These are phyloP conservation scores for Catamblyrhynchus diadema DNA, from an alignment of 2,797 vertebrate genomes.

Conservation along the genomic window DNA sequence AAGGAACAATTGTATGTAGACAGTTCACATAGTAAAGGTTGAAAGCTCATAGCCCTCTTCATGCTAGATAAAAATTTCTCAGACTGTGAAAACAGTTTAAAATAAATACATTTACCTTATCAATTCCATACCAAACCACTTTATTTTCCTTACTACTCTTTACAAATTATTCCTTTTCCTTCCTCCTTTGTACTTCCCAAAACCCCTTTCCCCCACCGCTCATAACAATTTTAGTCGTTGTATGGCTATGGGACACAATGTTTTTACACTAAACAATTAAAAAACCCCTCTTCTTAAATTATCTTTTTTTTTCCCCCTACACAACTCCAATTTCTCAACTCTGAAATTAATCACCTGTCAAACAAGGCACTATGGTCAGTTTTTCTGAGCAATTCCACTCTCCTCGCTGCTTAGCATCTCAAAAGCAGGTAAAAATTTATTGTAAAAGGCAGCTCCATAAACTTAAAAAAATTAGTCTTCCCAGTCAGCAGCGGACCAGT, in stretches of 20 bases:
- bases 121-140: not conserved
- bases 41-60: not conserved
- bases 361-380: not conserved
- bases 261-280: not conserved
- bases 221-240: not conserved
- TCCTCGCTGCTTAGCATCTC: not conserved
- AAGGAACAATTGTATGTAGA: not conserved
- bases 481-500: not conserved
- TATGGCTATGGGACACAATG: not conserved
- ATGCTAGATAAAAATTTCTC: not conserved
- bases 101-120: not conserved
- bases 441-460: not conserved
- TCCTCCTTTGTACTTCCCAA: not conserved
- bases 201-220: not conserved
- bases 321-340: not conserved
- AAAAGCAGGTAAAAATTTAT: not conserved
- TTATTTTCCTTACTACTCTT: not conserved
- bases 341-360: slow-evolving; percentile 33
- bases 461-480: not conserved
- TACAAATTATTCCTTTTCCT: not conserved
- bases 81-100: not conserved
- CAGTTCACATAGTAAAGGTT: not conserved
- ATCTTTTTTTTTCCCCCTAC: rapidly evolving
- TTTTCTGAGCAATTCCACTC: not conserved
- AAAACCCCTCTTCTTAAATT: not conserved